Evolutionary conservation across 2,888 invertebrate genomes (phyloP), one percentile per base, ranked within the genome.

Genomic region (Acanthacorydalis orientalis): DNA sequence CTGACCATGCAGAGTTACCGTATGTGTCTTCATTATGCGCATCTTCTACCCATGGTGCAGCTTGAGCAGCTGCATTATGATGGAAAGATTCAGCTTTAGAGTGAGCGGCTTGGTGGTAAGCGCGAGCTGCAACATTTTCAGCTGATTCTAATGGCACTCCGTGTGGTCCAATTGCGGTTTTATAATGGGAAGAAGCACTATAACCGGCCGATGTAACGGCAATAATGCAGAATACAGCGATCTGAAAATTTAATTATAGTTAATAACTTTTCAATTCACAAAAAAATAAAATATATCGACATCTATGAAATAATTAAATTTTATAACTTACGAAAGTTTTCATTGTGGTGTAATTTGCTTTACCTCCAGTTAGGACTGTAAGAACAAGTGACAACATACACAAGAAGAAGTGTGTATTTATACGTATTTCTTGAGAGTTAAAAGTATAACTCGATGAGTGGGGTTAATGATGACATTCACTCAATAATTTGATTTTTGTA

Each of bases 11-110:
- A n/a, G n/a, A n/a, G n/a, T 58, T 59, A 53, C 52, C 53, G 42
- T 54, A 44, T 10, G 44, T 35, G 14, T 15, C 34, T 38, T 10
- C 43, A 31, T 7, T 47, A 38, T 33, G 11, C 35, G 38, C 41
- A 16, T 31, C 15, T 6, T 31, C 12, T 11, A 16, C 32, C 12
- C 14, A 31, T 7, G n/a, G 44, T 38, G 39, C 38, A 2, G 38
- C 37, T 23, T 38, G 32, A 14, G 38, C 45, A 11, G 6, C 11
- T 12, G 14, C n/a, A 31, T 10, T n/a, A n/a, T n/a, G n/a, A 49
- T 58, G 59, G 34, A 57, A 55, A 38, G 58, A 58, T 23, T 59
- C 14, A 23, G 60, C 59, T 37, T 55, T 57, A 44, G 59, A 59
- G 16, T 49, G 49, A 11, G 48, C 51, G n/a, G 51, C 52, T 12